phyloP scores from a whole-genome alignment of 1,140 invertebrate genomes.

The Leptinotarsa undecemlineata region DNA sequence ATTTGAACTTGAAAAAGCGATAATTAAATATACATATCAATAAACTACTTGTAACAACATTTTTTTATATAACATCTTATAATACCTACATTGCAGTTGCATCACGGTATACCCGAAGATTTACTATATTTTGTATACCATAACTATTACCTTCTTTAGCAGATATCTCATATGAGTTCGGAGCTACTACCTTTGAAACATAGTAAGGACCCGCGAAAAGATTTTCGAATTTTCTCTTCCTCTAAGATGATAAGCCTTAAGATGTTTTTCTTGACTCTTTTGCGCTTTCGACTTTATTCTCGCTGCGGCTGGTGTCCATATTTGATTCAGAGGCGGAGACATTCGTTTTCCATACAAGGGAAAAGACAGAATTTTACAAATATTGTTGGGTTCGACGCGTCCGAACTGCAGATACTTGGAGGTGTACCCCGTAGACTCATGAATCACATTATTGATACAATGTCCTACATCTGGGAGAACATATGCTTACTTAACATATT shows the following conservation, averaged over 20 bases:
- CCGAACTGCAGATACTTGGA: not conserved
- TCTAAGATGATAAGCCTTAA: not conserved
- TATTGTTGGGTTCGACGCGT: not conserved
- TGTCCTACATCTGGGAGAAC: not conserved
- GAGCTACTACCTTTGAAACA: not conserved
- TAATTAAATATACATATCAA: not conserved
- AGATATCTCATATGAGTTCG: not conserved
- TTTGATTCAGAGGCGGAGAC: not conserved
- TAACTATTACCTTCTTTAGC: not conserved
- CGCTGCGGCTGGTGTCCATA: too few species aligned
- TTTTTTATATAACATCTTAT: not conserved
- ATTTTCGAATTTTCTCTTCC: not conserved
- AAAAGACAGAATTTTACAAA: not conserved
- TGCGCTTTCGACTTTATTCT: too few species aligned
- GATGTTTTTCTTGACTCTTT: not conserved
- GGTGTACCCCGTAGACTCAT: not conserved
- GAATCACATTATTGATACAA: slow-evolving; percentile 12
- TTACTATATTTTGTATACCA: not conserved
- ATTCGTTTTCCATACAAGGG: not conserved
- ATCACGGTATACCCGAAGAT: not conserved
- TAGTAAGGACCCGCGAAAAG: not conserved
- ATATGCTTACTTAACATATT: too few species aligned
- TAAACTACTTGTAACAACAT: not conserved
- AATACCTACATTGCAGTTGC: not conserved
- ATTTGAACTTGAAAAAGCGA: slow-evolving; percentile 4